A percentile compares a stretch with the other conserved stretches of the same genome.
These are phyloP conservation scores for Hippasteria phrygiana DNA, from an alignment of 53 echinoderm and acorn worm genomes.

Conservation along the genomic window DNA sequence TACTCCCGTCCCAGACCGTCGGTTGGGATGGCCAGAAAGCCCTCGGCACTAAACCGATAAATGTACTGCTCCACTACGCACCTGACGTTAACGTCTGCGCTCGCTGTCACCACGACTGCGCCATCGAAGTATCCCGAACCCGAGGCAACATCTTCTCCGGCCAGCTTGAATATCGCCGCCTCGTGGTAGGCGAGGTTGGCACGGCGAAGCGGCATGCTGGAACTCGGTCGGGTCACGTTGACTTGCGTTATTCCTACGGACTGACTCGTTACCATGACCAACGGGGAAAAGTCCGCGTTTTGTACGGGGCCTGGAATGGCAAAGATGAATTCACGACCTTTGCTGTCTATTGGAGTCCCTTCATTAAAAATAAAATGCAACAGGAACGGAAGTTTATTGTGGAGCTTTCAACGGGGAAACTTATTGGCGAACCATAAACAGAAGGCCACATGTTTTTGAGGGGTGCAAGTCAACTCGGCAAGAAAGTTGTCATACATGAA, in stretches of 20 bases:
- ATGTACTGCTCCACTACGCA: slow-evolving; percentile 43
- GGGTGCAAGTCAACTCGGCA: too few relatives aligned
- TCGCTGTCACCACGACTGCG: slow-evolving; percentile 54
- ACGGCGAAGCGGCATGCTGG: not conserved
- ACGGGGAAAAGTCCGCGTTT: not conserved
- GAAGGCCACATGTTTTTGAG: too few relatives aligned
- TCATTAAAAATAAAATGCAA: not conserved
- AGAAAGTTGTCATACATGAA: too few relatives aligned
- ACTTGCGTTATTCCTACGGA: slow-evolving; percentile 22
- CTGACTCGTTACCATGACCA: slow-evolving; percentile 47
- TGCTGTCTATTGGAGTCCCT: slow-evolving; percentile 33
- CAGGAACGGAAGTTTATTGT: not conserved
- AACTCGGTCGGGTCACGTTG: slow-evolving; percentile 48
- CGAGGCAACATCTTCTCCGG: slow-evolving; percentile 17
- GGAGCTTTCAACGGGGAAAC: not conserved
- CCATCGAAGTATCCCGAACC: slow-evolving; percentile 22
- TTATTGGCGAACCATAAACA: too few relatives aligned
- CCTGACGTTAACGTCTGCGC: slow-evolving; percentile 59
- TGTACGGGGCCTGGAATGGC: slow-evolving; percentile 42
- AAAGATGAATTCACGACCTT: slow-evolving; percentile 67
- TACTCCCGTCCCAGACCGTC: slow-evolving; percentile 81
- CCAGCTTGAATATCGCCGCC: slow-evolving; percentile 42
- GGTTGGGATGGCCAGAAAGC: slow-evolving; percentile 64
- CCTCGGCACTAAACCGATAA: slow-evolving; percentile 27
- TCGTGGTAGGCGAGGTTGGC: slow-evolving; percentile 19